Base-by-base conservation (phyloP, 2,888 invertebrate species). In the Galerucella nymphaeae region DNA sequence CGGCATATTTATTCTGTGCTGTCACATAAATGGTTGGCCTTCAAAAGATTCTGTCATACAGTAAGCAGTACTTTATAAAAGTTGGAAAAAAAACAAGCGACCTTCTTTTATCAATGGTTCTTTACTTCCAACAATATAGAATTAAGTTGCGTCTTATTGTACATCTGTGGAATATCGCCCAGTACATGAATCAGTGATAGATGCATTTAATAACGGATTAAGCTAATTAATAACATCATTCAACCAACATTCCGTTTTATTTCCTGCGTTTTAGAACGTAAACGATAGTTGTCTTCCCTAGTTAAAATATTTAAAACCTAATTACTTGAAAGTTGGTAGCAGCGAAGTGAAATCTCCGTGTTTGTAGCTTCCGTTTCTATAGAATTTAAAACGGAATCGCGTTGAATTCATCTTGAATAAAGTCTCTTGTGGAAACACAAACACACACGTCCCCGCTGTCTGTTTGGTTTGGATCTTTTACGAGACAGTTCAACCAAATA, bases 221-320 rank as follows among this genome's bases (percentile, higher is more conserved):
- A 45, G 42, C 42, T 45, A 45, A 45, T 45, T 45, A 45, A 45
- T 45, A 13, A 45, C 14, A 45, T 45, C 4, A 45, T 45, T 45
- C 3, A 45, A 13, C 14, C 5, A 14, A 45, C 14, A 45, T 45
- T 45, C 14, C 11, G 45, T 11, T 45, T 45, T 5, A 45, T 45
- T 45, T n/a, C 8, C n/a, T 50, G n/a, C 50, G 50, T 50, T 38
- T 50, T 16, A 8, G 1, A 58, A 14, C 30, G 30, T 58, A 10
- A 58, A 10, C 18, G 42, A 18, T 48, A 42, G 11, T 63, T 63
- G 18, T 63, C 18, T 14, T 42, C 48, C 48, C 48, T 42, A 14
- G n/a, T 63, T 63, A 14, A 55, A 67, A 67, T 67, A 67, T 67
- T n/a, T 67, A 50, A 67, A 67, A 67, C 48, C 30, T 67, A 59